Percentiles rank a stretch among this genome's conserved stretches.
These are phyloP conservation scores for Drosophila nr. perissopoda DNA, from an alignment of 2,888 invertebrate genomes.

Conservation along the genomic window DNA sequence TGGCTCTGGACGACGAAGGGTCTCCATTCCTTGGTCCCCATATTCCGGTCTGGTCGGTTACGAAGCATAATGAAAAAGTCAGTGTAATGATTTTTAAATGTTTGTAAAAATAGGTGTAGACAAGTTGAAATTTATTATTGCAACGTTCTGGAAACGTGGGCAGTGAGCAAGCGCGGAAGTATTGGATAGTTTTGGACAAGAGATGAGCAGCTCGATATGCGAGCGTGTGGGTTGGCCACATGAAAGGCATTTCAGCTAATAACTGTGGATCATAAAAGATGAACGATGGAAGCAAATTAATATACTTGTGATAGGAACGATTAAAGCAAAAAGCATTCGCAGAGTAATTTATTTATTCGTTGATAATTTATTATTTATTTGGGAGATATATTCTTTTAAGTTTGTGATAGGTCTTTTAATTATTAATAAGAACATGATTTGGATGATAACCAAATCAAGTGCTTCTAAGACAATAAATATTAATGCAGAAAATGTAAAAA, in stretches of 20 bases:
- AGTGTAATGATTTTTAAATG: slow-evolving; percentile 81
- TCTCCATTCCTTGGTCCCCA: slow-evolving; percentile 19
- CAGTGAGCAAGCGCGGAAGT: slow-evolving; percentile 61
- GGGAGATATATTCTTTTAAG: neutral
- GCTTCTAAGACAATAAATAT: neutral
- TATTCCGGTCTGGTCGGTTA: slow-evolving; percentile 27
- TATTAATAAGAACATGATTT: too few relatives aligned
- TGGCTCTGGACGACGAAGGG: slow-evolving; percentile 30
- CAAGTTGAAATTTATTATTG: slow-evolving; percentile 82
- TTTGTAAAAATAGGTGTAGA: slow-evolving; percentile 82
- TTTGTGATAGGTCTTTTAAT: too few relatives aligned
- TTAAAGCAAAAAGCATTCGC: neutral
- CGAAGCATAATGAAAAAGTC: slow-evolving; percentile 78
- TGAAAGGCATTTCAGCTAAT: slow-evolving; percentile 33
- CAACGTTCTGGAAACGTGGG: slow-evolving; percentile 64
- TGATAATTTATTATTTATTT: neutral
- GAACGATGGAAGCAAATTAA: neutral
- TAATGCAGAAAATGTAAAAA: neutral
- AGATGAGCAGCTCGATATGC: slow-evolving; percentile 49
- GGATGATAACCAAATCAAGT: neutral
- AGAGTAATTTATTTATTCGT: neutral
- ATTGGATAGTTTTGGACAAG: slow-evolving; percentile 56
- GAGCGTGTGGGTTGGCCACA: slow-evolving; percentile 37
- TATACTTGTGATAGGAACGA: neutral
- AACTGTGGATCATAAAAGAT: slow-evolving; percentile 18